Evolutionary conservation across 2,113 vertebrate genomes (phyloP).

Genomic region (Cyprinodon brontotheroides): DNA sequence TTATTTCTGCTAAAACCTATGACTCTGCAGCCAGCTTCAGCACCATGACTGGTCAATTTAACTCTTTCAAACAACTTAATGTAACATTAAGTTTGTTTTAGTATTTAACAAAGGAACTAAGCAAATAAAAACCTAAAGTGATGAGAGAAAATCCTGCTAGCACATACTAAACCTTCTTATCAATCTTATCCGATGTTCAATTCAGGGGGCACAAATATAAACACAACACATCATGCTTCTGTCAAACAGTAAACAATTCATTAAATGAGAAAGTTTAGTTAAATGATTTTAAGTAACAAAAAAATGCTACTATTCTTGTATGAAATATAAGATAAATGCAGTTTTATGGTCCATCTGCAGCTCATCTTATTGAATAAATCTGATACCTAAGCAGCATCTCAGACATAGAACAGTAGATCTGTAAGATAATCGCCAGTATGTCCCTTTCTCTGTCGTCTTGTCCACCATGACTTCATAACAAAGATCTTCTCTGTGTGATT

Average conservation of each 20-base stretch:
- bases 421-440: background rate
- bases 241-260: constrained; percentile 8
- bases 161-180: background rate
- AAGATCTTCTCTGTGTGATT: constrained; percentile 1
- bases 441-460: background rate
- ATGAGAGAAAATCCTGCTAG: constrained; percentile 1
- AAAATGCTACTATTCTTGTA: background rate
- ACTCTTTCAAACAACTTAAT: background rate
- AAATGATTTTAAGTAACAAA: background rate
- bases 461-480: background rate
- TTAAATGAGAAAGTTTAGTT: background rate
- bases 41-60: background rate
- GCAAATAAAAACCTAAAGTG: background rate
- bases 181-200: constrained; percentile 17
- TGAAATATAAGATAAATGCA: background rate
- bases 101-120: background rate
- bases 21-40: background rate
- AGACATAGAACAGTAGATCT: constrained; percentile 1
- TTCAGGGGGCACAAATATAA: constrained; percentile 17
- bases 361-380: background rate
- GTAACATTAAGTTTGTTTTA: background rate
- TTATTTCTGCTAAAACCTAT: background rate
- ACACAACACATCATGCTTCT: background rate
- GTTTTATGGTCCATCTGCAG: background rate
- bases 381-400: background rate